A percentile compares a stretch with the other conserved stretches of the same genome.
Evolutionary conservation across 2,888 invertebrate species (phyloP).

Genomic region (Sinodicranocentrus sp.): DNA sequence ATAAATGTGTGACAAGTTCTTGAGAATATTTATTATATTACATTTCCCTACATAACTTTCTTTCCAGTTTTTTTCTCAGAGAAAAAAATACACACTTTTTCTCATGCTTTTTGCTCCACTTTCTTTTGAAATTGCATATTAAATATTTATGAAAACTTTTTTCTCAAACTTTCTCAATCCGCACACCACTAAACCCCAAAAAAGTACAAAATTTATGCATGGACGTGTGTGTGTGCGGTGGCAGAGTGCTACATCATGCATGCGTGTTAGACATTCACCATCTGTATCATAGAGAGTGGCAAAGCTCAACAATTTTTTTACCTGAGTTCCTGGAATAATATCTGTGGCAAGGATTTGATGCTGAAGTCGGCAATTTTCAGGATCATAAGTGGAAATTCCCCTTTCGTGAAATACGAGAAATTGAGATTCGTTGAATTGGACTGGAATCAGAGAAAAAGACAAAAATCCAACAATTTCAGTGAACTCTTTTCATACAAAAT

Average conservation of each 20-base stretch:
- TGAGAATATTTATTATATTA: constrained; percentile 48
- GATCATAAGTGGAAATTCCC: constrained; percentile 87
- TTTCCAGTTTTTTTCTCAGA: constrained; percentile 5
- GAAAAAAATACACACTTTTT: not conserved
- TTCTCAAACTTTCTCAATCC: constrained; percentile 26
- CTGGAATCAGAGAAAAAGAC: constrained; percentile 47
- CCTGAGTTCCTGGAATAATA: constrained; percentile 86
- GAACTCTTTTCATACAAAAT: constrained; percentile 6
- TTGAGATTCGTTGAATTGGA: constrained; percentile 79
- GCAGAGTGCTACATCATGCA: too few relatives aligned
- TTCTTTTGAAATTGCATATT: constrained; percentile 57
- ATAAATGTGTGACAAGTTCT: constrained; percentile 50
- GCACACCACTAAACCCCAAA: constrained; percentile 11
- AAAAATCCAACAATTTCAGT: not conserved
- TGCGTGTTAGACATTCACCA: too few relatives aligned
- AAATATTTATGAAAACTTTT: constrained; percentile 59
- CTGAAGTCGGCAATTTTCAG: constrained; percentile 84
- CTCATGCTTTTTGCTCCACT: constrained; percentile 35
- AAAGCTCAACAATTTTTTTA: constrained; percentile 74
- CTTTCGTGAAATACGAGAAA: constrained; percentile 88
- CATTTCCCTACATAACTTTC: constrained; percentile 8
- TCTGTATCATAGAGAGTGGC: not conserved
- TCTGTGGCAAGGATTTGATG: constrained; percentile 86
- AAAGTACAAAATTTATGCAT: constrained; percentile 38
- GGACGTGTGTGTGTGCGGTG: too few relatives aligned